phyloP scores from a whole-genome alignment of 2,888 invertebrate genomes.

The Sceliomorpha sp. region DNA sequence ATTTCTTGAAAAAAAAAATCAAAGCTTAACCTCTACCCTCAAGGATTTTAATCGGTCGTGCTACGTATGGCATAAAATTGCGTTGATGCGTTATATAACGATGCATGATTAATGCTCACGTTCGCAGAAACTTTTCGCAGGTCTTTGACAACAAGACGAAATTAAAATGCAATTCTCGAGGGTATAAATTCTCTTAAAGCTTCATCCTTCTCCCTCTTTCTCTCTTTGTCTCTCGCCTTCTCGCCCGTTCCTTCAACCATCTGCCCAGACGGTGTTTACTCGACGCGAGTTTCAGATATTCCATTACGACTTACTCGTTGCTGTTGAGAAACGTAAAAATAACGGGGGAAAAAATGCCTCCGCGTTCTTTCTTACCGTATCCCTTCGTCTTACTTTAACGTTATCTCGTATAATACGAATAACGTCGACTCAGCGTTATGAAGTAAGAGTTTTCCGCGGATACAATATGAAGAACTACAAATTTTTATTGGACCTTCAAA shows the following conservation, averaged over 20 bases:
- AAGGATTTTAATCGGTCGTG: too few species aligned
- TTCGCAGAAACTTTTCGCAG: too few species aligned
- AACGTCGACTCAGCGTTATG: constrained; percentile 13
- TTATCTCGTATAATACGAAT: constrained; percentile 30
- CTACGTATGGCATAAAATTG: too few species aligned
- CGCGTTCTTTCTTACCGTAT: constrained; percentile 32
- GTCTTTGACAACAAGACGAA: constrained; percentile 43
- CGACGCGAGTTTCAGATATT: constrained; percentile 64
- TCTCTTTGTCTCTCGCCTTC: too few species aligned
- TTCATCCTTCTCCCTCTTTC: constrained; percentile 12
- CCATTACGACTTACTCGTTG: constrained; percentile 35
- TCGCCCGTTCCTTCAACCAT: constrained; percentile 34
- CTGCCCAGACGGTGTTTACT: constrained; percentile 58
- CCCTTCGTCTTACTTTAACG: constrained; percentile 9
- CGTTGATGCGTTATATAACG: too few species aligned
- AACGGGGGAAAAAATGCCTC: constrained; percentile 13
- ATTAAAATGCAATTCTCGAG: constrained; percentile 66
- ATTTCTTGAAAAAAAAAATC: too few species aligned
- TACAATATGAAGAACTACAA: constrained; percentile 15
- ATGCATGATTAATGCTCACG: too few species aligned
- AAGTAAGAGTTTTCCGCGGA: constrained; percentile 16
- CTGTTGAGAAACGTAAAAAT: constrained; percentile 23
- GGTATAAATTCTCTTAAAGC: constrained; percentile 54
- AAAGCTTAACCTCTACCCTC: too few species aligned
- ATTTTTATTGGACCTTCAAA: constrained; percentile 21